A percentile compares a stretch with the other conserved stretches of the same genome.
Conservation (phyloP, 2,797 vertebrate genomes). For the Momotus momota region DNA sequence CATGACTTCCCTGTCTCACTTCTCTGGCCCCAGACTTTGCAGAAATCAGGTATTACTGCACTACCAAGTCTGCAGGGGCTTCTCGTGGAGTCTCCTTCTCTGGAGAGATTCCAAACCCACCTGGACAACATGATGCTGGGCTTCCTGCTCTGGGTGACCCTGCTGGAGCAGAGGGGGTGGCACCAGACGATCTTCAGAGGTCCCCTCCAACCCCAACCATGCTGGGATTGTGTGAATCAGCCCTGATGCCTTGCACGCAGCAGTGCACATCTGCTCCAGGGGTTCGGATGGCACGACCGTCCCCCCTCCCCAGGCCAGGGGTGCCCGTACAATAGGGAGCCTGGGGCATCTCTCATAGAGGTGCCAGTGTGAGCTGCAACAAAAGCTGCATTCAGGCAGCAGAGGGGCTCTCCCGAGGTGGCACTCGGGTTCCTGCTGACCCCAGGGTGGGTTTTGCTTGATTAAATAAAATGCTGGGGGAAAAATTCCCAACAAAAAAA, state of each 20-base stretch:
- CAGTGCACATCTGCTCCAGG: neutral
- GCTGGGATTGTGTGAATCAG: neutral
- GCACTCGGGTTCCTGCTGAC: accelerated
- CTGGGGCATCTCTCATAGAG: neutral
- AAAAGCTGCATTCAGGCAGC: conserved; percentile 16
- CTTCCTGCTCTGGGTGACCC: neutral
- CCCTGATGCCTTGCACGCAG: accelerated
- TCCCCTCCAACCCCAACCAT: neutral
- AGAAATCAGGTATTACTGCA: neutral
- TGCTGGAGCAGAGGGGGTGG: neutral
- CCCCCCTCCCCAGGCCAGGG: neutral
- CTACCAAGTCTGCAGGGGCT: accelerated
- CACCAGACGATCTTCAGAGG: neutral
- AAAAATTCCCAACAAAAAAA: neutral
- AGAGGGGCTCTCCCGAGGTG: neutral
- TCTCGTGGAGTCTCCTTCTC: neutral
- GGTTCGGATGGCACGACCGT: no score
- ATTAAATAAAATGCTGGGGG: neutral
- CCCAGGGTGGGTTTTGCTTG: neutral
- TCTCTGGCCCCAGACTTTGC: neutral
- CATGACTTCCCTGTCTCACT: neutral
- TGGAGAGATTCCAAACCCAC: neutral
- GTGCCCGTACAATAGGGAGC: neutral
- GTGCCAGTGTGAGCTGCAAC: neutral
- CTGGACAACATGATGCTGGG: neutral